Evolutionary conservation across 2,797 vertebrate genomes (phyloP), one percentile per base, ranked within the genome.

Genomic region (Tolypeutes matacus): DNA sequence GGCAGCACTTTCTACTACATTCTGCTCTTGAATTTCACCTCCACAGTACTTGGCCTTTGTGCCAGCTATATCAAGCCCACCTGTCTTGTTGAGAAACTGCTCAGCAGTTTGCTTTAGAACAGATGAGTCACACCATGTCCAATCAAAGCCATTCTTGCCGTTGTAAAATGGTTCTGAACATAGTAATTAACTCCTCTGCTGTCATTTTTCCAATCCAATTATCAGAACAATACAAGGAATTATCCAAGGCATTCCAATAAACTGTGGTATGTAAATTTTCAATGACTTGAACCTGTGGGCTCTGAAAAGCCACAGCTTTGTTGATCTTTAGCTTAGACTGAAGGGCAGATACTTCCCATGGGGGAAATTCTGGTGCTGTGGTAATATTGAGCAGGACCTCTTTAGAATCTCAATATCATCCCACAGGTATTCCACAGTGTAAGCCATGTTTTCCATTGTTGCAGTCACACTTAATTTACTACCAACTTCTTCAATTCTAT

Each of bases 111-210:
- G 99, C 98, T 98, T 99, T 93, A 99, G 97, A 76, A 98, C 97
- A 18, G 98, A 96, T 99, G 99, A 84, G 98, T 98, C 60, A 99
- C 98, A 96, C 99, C 99, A 80, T 99, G 98, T 96, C 99, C 99
- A 93, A 99, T 98, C 29, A 99, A 99, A 89, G 99, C 99, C 99
- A 99, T 99, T 97, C 99, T 98, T 25, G 99, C 98, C 89, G 99
- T 99, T 93, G 99, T 99, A 97, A 99, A 99, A 96, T 99, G 99
- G 98, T 99, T 99, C 98, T 99, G 99, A 96, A 99, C 98, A 97
- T 99, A 99, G 69, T 99, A 98, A 85, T 99, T 96, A 99, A 98
- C 99, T 99, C 18, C 53, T 56, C 17, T 56, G 53, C 6, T 56
- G 53, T 56, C 17, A 56, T 7, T 56, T 56, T 56, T 56, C 53